These are phyloP conservation scores for Ericerus pela DNA, from an alignment of 1,140 invertebrate genomes.

Conservation along the genomic window DNA sequence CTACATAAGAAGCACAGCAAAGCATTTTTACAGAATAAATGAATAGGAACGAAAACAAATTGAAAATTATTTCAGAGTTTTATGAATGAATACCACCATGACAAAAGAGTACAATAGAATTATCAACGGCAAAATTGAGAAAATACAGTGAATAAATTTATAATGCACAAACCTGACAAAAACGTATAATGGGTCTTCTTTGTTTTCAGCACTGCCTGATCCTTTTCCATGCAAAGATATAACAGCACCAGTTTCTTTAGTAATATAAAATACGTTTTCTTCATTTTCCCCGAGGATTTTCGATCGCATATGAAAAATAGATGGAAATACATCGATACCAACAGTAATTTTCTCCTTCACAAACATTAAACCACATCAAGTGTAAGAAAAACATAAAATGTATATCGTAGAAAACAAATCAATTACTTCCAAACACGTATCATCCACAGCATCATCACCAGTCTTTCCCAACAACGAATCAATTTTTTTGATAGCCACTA, in stretches of 20 bases:
- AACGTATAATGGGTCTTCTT: constrained; percentile 58
- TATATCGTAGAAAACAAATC: too few relatives aligned
- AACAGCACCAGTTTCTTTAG: constrained; percentile 56
- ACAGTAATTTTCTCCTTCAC: constrained; percentile 53
- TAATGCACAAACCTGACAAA: constrained; percentile 45
- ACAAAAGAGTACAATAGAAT: too few relatives aligned
- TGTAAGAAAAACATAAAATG: constrained; percentile 10
- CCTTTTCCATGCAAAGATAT: constrained; percentile 54
- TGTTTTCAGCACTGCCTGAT: constrained; percentile 45
- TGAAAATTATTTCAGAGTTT: too few relatives aligned
- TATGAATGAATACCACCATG: too few relatives aligned
- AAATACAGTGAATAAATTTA: constrained; percentile 14
- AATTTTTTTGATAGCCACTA: constrained; percentile 44
- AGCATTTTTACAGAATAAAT: neutral
- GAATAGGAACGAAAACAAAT: neutral
- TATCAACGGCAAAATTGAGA: too few relatives aligned
- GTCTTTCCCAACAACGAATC: constrained; percentile 40
- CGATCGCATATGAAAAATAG: constrained; percentile 54
- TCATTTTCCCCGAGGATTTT: constrained; percentile 54
- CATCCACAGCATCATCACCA: too few relatives aligned
- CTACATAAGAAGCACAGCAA: neutral
- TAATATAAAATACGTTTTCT: constrained; percentile 59
- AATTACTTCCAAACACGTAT: too few relatives aligned
- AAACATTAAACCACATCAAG: constrained; percentile 14
- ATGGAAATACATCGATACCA: constrained; percentile 58